A percentile compares a stretch with the other conserved stretches of the same genome.
phyloP scores from a whole-genome alignment of 2,888 invertebrate species.

The Zygogramma bicolorata region DNA sequence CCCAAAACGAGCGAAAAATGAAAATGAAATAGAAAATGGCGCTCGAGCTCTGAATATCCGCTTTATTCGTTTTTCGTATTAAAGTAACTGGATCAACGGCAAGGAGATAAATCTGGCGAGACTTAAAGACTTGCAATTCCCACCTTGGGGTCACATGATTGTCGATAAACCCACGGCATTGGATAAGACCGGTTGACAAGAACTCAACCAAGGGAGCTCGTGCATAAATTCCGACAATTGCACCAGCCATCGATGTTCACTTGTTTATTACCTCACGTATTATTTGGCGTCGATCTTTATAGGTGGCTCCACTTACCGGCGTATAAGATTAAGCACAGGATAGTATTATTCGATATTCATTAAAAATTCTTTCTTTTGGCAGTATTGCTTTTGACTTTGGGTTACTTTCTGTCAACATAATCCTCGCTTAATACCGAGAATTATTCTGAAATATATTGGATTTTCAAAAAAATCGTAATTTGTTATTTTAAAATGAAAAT shows the following conservation, averaged over 20 bases:
- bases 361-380: no score
- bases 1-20: not conserved
- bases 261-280: conserved; percentile 58
- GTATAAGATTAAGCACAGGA: not conserved
- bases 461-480: no score
- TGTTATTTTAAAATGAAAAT: no score
- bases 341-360: no score
- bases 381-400: no score
- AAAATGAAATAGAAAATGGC: no score
- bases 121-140: conserved; percentile 47
- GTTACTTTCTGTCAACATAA: no score
- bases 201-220: conserved; percentile 50
- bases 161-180: conserved; percentile 48
- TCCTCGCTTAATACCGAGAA: no score
- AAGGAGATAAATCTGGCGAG: conserved; percentile 31
- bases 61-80: not conserved
- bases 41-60: not conserved
- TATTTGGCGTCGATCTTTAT: conserved; percentile 56
- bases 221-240: conserved; percentile 55
- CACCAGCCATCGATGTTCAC: conserved; percentile 59
- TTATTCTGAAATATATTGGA: no score
- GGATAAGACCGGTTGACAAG: conserved; percentile 55
- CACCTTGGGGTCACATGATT: conserved; percentile 56
- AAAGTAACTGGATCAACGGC: conserved; percentile 22
- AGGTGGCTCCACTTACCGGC: conserved; percentile 57